Evolutionary conservation across 2,888 invertebrate species (phyloP).

Genomic region (Hymenopus coronatus): DNA sequence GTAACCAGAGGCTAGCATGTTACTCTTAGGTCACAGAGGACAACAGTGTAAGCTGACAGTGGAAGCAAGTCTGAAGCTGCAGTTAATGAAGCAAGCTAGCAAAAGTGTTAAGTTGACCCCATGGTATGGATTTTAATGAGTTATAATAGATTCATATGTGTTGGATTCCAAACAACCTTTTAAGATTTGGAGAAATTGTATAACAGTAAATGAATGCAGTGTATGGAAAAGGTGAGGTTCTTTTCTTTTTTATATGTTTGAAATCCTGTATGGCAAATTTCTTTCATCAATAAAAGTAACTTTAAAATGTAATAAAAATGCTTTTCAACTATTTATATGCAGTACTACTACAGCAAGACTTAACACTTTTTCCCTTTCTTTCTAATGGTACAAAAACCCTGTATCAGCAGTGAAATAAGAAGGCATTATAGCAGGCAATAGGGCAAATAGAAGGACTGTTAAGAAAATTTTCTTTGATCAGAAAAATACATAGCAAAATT

Average conservation of each 20-base stretch:
- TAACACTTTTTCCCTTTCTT: neutral
- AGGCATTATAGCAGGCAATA: conserved; percentile 1
- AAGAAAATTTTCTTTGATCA: conserved; percentile 16
- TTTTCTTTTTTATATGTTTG: neutral
- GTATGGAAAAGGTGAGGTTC: neutral
- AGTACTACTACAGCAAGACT: neutral
- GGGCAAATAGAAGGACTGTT: neutral
- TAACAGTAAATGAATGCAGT: too few relatives aligned
- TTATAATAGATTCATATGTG: too few relatives aligned
- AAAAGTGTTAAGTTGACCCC: too few relatives aligned
- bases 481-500: conserved; percentile 24
- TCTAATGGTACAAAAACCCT: conserved; percentile 15
- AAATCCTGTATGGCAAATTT: neutral
- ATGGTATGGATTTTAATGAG: too few relatives aligned
- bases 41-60: too few relatives aligned
- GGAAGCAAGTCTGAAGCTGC: too few relatives aligned
- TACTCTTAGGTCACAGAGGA: too few relatives aligned
- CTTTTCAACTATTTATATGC: neutral
- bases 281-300: neutral
- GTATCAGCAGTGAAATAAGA: conserved; percentile 18
- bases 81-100: too few relatives aligned
- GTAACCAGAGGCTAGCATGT: too few relatives aligned
- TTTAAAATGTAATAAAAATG: neutral
- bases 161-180: too few relatives aligned
- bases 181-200: too few relatives aligned